Evolutionary conservation across 2,113 vertebrate genomes (phyloP).

Genomic region (Paradisaea rubra): DNA sequence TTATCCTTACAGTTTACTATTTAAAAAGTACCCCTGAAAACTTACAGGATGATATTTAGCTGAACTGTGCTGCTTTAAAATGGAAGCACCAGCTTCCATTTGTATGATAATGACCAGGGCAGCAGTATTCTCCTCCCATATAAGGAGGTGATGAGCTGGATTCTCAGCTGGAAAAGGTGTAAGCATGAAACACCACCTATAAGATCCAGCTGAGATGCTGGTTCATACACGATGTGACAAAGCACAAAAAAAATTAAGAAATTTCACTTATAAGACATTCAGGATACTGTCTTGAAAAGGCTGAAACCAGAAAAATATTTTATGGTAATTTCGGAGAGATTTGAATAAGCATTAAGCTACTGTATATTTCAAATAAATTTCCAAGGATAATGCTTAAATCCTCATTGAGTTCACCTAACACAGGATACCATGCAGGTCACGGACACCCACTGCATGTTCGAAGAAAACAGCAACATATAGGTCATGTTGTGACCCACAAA

Average conservation of each 20-base stretch:
- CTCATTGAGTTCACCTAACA: neutral
- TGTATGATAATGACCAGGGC: neutral
- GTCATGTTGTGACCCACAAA: slow-evolving; percentile 41
- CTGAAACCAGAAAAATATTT: neutral
- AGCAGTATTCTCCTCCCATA: neutral
- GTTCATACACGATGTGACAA: neutral
- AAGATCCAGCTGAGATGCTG: neutral
- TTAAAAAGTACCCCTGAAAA: neutral
- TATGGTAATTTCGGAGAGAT: neutral
- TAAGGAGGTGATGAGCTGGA: neutral
- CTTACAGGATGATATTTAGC: neutral
- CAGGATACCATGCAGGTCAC: neutral
- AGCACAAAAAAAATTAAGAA: neutral
- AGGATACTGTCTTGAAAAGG: neutral
- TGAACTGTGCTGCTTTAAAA: neutral
- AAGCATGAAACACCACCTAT: neutral
- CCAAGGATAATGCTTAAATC: neutral
- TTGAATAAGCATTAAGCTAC: neutral
- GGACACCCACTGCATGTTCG: neutral
- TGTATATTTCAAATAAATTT: neutral
- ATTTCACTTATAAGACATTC: neutral
- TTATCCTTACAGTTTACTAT: neutral
- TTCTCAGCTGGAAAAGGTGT: neutral
- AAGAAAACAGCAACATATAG: neutral
- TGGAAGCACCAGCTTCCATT: neutral